Conservation (phyloP, 1,140 invertebrate species). For the Leptoteleia sp. region DNA sequence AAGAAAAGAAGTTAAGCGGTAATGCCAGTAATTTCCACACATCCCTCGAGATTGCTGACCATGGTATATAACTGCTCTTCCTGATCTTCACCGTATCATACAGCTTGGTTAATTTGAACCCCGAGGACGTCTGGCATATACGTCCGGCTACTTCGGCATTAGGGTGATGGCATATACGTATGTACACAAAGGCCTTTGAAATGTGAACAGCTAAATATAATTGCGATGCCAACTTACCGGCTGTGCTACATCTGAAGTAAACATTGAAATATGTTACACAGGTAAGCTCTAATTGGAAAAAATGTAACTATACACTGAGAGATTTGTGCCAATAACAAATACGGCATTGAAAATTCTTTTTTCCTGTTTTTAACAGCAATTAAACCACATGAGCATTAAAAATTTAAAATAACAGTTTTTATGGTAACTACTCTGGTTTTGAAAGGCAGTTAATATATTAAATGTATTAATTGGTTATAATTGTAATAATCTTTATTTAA, state of each 20-base stretch:
- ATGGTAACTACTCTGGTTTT: no score
- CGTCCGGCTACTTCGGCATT: slow-evolving; percentile 53
- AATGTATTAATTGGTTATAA: no score
- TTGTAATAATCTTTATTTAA: no score
- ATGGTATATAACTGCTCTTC: slow-evolving; percentile 45
- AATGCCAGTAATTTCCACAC: slow-evolving; percentile 60
- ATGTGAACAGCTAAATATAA: slow-evolving; percentile 32
- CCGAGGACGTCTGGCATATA: slow-evolving; percentile 59
- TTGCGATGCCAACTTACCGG: slow-evolving; percentile 37
- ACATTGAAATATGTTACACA: slow-evolving; percentile 39
- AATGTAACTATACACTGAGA: no score
- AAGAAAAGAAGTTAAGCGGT: slow-evolving; percentile 44
- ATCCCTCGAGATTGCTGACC: slow-evolving; percentile 52
- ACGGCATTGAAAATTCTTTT: no score
- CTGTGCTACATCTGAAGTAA: slow-evolving; percentile 29
- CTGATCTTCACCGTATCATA: slow-evolving; percentile 46
- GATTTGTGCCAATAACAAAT: no score
- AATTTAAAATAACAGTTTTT: no score
- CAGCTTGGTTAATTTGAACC: slow-evolving; percentile 68
- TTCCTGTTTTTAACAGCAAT: no score
- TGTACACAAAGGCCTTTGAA: slow-evolving; percentile 43
- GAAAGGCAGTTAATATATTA: no score
- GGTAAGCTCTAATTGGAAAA: slow-evolving; percentile 24
- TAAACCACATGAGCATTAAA: no score
- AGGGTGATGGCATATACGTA: slow-evolving; percentile 53